A percentile compares a stretch with the other conserved stretches of the same genome.
Conservation (phyloP, 2,797 vertebrate species). For the Sylvilagus floridanus region DNA sequence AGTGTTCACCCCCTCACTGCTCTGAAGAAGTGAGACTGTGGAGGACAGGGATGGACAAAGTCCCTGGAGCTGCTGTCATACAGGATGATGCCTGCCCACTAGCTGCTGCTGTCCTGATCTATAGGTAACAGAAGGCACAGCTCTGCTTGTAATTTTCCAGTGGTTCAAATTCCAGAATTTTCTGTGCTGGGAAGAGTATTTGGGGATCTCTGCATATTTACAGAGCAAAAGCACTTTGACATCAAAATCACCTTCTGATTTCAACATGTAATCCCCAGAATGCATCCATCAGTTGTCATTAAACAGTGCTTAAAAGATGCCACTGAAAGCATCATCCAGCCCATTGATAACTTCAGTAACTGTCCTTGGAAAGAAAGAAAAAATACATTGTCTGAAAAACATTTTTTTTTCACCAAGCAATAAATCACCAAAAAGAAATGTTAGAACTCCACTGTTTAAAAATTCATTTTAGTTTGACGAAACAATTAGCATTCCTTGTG, state of each 20-base stretch:
- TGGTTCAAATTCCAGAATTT: background rate
- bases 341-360: background rate
- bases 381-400: background rate
- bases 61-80: background rate
- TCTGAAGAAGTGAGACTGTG: background rate
- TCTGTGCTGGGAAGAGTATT: background rate
- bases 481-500: conserved; percentile 69
- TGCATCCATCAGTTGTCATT: background rate
- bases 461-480: conserved; percentile 63
- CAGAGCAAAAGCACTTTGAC: background rate
- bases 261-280: background rate
- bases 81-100: background rate
- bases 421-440: conserved; percentile 47
- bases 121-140: background rate
- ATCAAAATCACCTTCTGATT: background rate
- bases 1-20: background rate
- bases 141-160: background rate
- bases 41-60: no score
- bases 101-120: background rate
- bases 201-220: background rate
- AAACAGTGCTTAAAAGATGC: conserved; percentile 8
- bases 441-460: conserved; percentile 59
- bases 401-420: background rate
- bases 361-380: background rate
- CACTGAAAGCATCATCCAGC: background rate